phyloP scores from a whole-genome alignment of 2,113 vertebrate species.

The Rhea pennata region DNA sequence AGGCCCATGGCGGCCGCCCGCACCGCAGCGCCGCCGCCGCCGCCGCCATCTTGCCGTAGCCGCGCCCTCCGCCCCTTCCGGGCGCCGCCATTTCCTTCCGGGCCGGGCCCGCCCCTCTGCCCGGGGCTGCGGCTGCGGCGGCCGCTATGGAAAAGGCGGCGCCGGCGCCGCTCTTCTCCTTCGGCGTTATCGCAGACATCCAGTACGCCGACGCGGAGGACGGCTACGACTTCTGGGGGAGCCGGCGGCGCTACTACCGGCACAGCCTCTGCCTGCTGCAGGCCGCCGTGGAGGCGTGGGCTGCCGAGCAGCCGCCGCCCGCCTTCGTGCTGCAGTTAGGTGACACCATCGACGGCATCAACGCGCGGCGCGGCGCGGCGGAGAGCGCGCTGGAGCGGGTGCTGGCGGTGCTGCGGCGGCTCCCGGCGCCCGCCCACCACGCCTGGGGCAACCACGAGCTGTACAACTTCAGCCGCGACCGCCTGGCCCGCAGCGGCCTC shows the following conservation, averaged over 20 bases:
- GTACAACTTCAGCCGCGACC: slow-evolving; percentile 90
- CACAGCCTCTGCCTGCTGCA: slow-evolving; percentile 81
- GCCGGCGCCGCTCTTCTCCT: slow-evolving; percentile 77
- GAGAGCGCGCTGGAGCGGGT: slow-evolving; percentile 80
- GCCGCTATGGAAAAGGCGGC: not conserved
- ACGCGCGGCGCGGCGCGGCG: slow-evolving; percentile 73
- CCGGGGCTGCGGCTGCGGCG: not conserved
- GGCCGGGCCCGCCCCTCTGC: not conserved
- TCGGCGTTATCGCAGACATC: slow-evolving; percentile 91
- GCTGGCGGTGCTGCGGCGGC: slow-evolving; percentile 73
- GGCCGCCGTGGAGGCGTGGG: slow-evolving; percentile 81
- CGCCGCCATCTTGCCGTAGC: too few relatives aligned
- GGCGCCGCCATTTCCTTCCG: too few relatives aligned
- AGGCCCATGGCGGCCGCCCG: fast-evolving
- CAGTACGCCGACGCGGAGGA: slow-evolving; percentile 91
- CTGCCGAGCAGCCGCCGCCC: slow-evolving; percentile 51
- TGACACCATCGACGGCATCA: slow-evolving; percentile 92
- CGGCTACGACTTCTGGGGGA: slow-evolving; percentile 79
- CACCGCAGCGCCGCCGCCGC: fast-evolving
- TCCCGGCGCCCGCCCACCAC: slow-evolving; percentile 82
- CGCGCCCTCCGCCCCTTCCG: not conserved
- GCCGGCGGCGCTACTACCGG: slow-evolving; percentile 83
- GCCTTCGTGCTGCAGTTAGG: slow-evolving; percentile 91
- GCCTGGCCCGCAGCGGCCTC: slow-evolving; percentile 77
- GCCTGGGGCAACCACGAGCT: slow-evolving; percentile 96